Conservation (phyloP, 2,888 invertebrate species). For the Drosophila hamatofila region DNA sequence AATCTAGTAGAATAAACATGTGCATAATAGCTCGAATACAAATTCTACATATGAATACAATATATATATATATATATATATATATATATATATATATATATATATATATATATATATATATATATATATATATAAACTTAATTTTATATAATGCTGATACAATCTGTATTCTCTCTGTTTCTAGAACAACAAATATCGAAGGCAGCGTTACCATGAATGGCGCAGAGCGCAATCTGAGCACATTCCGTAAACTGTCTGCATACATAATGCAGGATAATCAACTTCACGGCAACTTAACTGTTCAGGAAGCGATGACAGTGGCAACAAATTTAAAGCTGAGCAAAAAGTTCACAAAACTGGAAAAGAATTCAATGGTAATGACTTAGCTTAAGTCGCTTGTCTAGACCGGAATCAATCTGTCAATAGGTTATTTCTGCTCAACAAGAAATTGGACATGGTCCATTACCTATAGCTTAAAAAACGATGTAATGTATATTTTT, state of each 20-base stretch:
- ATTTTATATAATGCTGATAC: background rate
- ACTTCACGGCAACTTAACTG: conserved; percentile 95
- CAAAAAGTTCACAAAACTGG: conserved; percentile 88
- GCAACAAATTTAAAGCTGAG: conserved; percentile 96
- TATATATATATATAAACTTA: background rate
- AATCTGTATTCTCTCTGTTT: conserved; percentile 13
- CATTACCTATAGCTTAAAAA: conserved; percentile 16
- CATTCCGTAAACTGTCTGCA: conserved; percentile 96
- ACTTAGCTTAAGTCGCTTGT: background rate
- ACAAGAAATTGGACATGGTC: conserved; percentile 27
- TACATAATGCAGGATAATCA: conserved; percentile 98
- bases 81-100: background rate
- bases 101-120: background rate
- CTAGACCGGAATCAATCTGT: background rate
- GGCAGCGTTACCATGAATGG: conserved; percentile 95
- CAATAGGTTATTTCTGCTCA: background rate
- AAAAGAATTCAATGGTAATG: conserved; percentile 93
- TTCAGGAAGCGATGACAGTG: conserved; percentile 97
- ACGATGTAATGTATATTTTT: conserved; percentile 20
- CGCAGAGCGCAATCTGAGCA: conserved; percentile 92
- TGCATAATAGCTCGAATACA: conserved; percentile 3
- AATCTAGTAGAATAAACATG: conserved; percentile 11
- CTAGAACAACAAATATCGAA: conserved; percentile 91
- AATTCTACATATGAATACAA: conserved; percentile 7
- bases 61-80: background rate